Base-by-base conservation (phyloP, 2,888 invertebrate genomes). In the Tortricodes alternella region DNA sequence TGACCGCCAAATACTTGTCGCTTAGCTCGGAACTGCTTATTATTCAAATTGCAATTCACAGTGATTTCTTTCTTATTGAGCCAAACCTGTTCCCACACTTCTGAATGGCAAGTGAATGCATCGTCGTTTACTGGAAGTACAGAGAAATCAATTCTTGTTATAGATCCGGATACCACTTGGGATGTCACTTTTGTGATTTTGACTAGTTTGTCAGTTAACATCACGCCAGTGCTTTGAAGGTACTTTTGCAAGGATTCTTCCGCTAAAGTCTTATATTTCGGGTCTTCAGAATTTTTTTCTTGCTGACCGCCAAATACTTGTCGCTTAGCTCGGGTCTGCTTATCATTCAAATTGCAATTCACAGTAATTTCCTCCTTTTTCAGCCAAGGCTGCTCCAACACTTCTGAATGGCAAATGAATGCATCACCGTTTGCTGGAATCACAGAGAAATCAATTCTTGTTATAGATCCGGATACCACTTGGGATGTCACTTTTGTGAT, bases 381-480 rank as follows among this genome's bases (percentile, higher is more conserved):
- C 3, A 62, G 21, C 66, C 66, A 62, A 6, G 43, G 5, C 19
- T 39, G 56, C 23, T 62, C 60, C 53, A 51, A 63, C 0, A 66
- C 19, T 16, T 60, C 24, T 1, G 66, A 63, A 21, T 60, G 59
- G 21, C 67, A 67, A 6, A 23, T 46, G 13, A 52, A 44, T 4
- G 6, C 6, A 24, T 57, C 46, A 2, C 21, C 57, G 9, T 44
- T 29, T 4, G 32, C 2, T 8, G 41, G 51, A 0, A 1, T 8
- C 9, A 50, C 50, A 6, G 15, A 39, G 16, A 58, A 58, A 13
- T 46, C 19, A 19, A 94, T 86, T 67, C 82, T 90, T 9, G 89
- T 91, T 21, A 80, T 59, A 1, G 61, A 38, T 4, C 92, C 92
- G 11, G 86, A 63, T 0, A 92, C 92, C 1, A 88, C 70, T 71